phyloP scores from a whole-genome alignment of 2,888 invertebrate genomes.

The Ceramica pisi region DNA sequence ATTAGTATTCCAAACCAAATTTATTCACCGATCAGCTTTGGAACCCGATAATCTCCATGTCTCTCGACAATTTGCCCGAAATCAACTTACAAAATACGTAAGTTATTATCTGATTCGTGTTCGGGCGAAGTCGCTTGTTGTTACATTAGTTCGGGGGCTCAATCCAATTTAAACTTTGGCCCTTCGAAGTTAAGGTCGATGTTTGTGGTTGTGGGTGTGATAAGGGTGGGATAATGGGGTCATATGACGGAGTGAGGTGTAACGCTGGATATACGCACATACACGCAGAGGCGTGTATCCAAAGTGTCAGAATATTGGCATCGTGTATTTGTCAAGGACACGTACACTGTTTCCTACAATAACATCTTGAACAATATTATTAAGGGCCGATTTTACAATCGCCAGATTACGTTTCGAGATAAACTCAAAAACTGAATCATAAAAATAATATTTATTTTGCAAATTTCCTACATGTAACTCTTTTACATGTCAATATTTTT shows the following conservation, averaged over 20 bases:
- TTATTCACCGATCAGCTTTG: conserved; percentile 73
- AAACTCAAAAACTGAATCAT: too few species aligned
- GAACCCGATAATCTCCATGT: conserved; percentile 77
- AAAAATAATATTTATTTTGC: too few species aligned
- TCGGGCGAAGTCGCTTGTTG: conserved; percentile 77
- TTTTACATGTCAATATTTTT: too few species aligned
- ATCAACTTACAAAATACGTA: conserved; percentile 82
- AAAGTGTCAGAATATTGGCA: conserved; percentile 83
- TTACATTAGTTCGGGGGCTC: conserved; percentile 71
- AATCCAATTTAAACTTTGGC: conserved; percentile 73
- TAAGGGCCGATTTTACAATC: neutral
- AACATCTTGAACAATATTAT: neutral
- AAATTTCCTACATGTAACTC: too few species aligned
- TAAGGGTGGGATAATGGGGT: conserved; percentile 85
- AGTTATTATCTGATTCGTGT: conserved; percentile 82
- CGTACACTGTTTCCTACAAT: conserved; percentile 69
- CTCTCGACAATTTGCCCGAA: conserved; percentile 75
- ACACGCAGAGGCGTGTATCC: conserved; percentile 80
- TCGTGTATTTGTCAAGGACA: conserved; percentile 75
- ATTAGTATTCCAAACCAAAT: conserved; percentile 71
- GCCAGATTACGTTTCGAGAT: too few species aligned
- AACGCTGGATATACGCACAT: conserved; percentile 75
- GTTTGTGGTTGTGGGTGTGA: conserved; percentile 69
- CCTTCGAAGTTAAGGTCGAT: conserved; percentile 72
- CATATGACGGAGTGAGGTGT: conserved; percentile 85